Evolutionary conservation across 2,113 vertebrate species (phyloP).

Genomic region (Willisornis vidua): DNA sequence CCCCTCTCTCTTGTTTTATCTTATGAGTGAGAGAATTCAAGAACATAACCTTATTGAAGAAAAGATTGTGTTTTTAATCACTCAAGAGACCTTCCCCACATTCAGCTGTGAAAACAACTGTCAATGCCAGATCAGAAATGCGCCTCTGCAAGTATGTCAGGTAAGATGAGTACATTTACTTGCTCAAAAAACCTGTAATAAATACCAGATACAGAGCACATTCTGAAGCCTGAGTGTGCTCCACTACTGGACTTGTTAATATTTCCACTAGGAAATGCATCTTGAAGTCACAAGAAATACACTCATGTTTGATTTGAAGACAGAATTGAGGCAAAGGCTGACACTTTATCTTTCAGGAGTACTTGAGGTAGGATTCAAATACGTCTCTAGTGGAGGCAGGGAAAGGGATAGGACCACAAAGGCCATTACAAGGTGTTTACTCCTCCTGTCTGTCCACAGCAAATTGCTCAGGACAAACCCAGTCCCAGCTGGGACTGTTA

Average conservation of each 20-base stretch:
- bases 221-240: neutral
- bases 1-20: neutral
- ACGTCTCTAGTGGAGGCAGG: accelerated
- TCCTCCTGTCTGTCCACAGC: neutral
- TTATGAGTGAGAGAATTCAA: neutral
- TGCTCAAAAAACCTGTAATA: neutral
- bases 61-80: neutral
- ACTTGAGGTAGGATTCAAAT: neutral
- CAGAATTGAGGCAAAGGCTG: neutral
- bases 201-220: neutral
- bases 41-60: neutral
- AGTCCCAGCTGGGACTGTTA: neutral
- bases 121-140: neutral
- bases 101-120: neutral
- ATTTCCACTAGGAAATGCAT: neutral
- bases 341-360: neutral
- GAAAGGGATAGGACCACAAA: neutral
- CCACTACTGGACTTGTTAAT: neutral
- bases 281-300: neutral
- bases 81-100: neutral
- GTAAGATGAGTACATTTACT: neutral
- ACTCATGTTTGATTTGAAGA: neutral
- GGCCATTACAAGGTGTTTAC: neutral
- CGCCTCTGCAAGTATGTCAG: neutral
- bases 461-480: neutral